A percentile compares a stretch with the other conserved stretches of the same genome.
These are phyloP conservation scores for Austrofundulus limnaeus DNA, from an alignment of 2,113 vertebrate species.

Conservation along the genomic window DNA sequence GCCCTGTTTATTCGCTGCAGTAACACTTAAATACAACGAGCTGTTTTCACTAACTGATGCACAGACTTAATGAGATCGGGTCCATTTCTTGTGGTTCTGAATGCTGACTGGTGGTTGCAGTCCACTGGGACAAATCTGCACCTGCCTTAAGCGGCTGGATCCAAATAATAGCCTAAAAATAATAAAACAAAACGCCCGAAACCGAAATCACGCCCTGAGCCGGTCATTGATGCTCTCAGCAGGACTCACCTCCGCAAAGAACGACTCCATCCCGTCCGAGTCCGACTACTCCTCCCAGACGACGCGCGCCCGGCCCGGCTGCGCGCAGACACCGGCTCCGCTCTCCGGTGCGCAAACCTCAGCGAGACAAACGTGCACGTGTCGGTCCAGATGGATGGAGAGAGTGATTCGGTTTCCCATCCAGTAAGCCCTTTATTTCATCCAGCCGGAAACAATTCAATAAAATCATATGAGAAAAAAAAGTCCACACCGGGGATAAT, in stretches of 20 bases:
- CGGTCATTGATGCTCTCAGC: conserved; percentile 6
- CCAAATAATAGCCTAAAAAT: conserved; percentile 9
- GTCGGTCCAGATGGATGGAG: conserved; percentile 20
- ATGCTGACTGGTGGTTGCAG: not conserved
- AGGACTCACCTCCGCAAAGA: conserved; percentile 77
- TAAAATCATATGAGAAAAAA: conserved; percentile 36
- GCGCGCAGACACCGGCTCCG: conserved; percentile 58
- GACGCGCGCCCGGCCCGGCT: conserved; percentile 59
- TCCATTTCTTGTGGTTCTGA: not conserved
- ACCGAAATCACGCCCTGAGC: not conserved
- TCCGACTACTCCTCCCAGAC: conserved; percentile 61
- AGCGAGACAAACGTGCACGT: conserved; percentile 21
- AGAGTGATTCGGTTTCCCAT: conserved; percentile 68
- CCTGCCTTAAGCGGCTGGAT: conserved; percentile 38
- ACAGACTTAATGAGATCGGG: not conserved
- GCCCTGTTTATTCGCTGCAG: conserved; percentile 37
- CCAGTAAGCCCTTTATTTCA: conserved; percentile 49
- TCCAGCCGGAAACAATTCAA: conserved; percentile 1
- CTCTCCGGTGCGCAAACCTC: conserved; percentile 49
- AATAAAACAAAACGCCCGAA: too few relatives aligned
- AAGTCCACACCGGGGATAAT: conserved; percentile 54
- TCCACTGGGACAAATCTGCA: conserved; percentile 40
- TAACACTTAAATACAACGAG: conserved; percentile 24
- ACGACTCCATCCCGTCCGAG: conserved; percentile 74
- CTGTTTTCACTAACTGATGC: not conserved